These are phyloP conservation scores for Anoplophora glabripennis DNA, from an alignment of 1,140 invertebrate genomes.

Conservation along the genomic window DNA sequence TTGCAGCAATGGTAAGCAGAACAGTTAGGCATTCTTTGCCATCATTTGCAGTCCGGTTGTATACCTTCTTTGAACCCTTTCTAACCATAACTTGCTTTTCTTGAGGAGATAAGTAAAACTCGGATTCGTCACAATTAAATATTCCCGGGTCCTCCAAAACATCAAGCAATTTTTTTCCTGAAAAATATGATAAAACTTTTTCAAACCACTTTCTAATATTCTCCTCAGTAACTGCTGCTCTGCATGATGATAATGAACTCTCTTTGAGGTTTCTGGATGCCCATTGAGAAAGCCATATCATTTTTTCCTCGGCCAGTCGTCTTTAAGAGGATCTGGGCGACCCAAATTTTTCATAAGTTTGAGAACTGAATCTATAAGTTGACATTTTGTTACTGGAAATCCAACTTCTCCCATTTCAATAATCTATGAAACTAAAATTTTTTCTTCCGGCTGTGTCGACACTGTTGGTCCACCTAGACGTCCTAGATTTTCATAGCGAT, in stretches of 20 bases:
- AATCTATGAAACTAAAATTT: too few relatives aligned
- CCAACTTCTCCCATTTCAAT: too few relatives aligned
- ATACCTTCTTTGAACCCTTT: conserved; percentile 38
- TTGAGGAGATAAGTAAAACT: conserved; percentile 44
- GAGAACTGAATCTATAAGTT: too few relatives aligned
- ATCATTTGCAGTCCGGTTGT: conserved; percentile 23
- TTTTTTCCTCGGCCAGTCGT: conserved; percentile 2
- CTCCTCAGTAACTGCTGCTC: conserved; percentile 2
- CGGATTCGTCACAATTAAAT: conserved; percentile 48
- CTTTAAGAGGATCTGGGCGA: background rate
- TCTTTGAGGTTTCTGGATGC: too few relatives aligned
- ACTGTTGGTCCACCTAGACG: too few relatives aligned
- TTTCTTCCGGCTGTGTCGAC: too few relatives aligned
- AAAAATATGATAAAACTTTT: conserved; percentile 34
- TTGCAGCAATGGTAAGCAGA: conserved; percentile 40
- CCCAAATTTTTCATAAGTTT: too few relatives aligned
- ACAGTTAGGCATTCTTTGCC: conserved; percentile 36
- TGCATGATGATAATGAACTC: too few relatives aligned
- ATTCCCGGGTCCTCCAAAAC: conserved; percentile 41
- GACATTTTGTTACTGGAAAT: too few relatives aligned
- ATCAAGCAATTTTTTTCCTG: conserved; percentile 32
- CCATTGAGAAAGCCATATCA: too few relatives aligned
- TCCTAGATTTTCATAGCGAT: too few relatives aligned
- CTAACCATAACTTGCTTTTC: conserved; percentile 35
- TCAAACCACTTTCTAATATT: conserved; percentile 35